Percentiles rank a stretch among this genome's conserved stretches.
Evolutionary conservation across 2,888 invertebrate species (phyloP).

Genomic region (Caradrina clavipalpis): DNA sequence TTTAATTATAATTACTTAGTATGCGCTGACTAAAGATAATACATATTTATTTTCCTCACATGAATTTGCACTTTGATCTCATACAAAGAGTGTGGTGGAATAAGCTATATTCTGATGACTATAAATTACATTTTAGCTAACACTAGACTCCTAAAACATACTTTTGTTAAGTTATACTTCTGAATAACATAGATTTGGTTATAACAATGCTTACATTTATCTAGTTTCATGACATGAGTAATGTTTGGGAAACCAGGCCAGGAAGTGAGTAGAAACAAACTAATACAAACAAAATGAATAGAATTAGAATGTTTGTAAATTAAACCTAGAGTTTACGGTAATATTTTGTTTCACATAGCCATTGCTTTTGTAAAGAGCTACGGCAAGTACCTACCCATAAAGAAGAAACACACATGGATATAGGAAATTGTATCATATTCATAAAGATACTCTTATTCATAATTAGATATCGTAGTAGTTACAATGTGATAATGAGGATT

Average conservation of each 20-base stretch:
- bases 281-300: background rate
- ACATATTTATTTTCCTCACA: background rate
- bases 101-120: background rate
- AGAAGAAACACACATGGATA: background rate
- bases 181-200: no score
- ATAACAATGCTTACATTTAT: no score
- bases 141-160: no score
- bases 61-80: background rate
- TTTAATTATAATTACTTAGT: background rate
- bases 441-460: background rate
- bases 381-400: no score
- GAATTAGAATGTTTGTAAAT: conserved; percentile 25
- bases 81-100: background rate
- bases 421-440: background rate
- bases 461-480: background rate
- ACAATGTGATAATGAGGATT: conserved; percentile 4
- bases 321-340: conserved; percentile 5
- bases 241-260: no score
- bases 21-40: background rate
- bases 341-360: conserved; percentile 3
- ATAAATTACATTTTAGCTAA: background rate
- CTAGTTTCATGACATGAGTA: no score
- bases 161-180: no score
- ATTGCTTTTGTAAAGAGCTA: background rate
- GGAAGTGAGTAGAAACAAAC: background rate